phyloP scores from a whole-genome alignment of 2,888 invertebrate genomes.

The Platycheirus albimanus region DNA sequence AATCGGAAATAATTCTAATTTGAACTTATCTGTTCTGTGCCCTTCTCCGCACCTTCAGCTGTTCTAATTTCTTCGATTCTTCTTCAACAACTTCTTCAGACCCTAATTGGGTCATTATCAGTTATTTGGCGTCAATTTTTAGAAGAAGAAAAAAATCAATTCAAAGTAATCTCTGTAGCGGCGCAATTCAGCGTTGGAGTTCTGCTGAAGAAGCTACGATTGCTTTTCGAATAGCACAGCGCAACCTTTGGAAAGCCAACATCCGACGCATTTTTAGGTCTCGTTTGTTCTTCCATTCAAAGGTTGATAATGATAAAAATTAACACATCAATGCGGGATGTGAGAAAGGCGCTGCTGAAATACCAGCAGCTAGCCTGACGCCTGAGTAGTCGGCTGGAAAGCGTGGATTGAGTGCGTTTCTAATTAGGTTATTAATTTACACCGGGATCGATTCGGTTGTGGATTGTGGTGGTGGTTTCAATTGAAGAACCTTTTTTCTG shows the following conservation, averaged over 20 bases:
- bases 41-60: background rate
- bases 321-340: constrained; percentile 71
- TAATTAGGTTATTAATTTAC: constrained; percentile 61
- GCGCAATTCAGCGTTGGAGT: background rate
- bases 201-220: constrained; percentile 36
- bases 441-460: constrained; percentile 45
- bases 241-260: constrained; percentile 15
- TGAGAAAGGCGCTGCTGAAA: constrained; percentile 26
- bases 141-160: constrained; percentile 35
- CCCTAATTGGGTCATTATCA: constrained; percentile 69
- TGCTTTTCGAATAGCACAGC: too few species aligned
- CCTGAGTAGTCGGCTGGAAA: background rate
- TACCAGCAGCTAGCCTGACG: background rate
- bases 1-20: constrained; percentile 19
- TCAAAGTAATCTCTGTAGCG: constrained; percentile 2
- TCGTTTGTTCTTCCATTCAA: constrained; percentile 33
- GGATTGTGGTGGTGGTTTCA: background rate
- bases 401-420: constrained; percentile 17
- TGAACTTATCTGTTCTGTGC: background rate
- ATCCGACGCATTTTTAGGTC: constrained; percentile 45
- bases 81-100: constrained; percentile 48
- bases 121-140: constrained; percentile 63
- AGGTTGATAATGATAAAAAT: constrained; percentile 53
- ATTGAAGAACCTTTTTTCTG: constrained; percentile 38
- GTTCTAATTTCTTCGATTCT: constrained; percentile 1